Percentiles rank a stretch among this genome's conserved stretches.
phyloP scores from a whole-genome alignment of 2,113 vertebrate species.

The Phrynosoma blainvillii region DNA sequence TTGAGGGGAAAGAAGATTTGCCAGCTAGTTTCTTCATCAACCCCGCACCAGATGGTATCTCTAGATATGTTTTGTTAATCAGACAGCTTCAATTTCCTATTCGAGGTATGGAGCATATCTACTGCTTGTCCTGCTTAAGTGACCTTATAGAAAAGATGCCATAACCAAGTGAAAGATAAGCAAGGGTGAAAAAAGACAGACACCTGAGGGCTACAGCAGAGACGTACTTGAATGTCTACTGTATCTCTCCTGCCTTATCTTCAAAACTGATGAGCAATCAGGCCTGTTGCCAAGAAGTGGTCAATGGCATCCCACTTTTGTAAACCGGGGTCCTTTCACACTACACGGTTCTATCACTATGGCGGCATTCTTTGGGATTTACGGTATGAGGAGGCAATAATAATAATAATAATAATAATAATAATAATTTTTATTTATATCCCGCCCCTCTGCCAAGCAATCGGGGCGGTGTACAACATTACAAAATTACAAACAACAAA shows the following conservation, averaged over 20 bases:
- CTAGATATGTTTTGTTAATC: slow-evolving; percentile 27
- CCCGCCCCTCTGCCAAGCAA: too few relatives aligned
- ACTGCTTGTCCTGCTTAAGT: background rate
- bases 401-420: too few relatives aligned
- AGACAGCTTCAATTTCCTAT: background rate
- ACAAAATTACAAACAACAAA: too few relatives aligned
- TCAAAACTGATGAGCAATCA: background rate
- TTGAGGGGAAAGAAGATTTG: background rate
- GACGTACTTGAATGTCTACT: background rate
- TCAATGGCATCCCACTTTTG: background rate
- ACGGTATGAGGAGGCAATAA: too few relatives aligned
- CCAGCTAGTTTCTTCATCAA: slow-evolving; percentile 21
- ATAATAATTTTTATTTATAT: too few relatives aligned
- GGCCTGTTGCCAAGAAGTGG: background rate
- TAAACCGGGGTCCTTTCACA: background rate
- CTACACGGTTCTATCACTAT: too few relatives aligned
- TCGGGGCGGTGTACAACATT: too few relatives aligned
- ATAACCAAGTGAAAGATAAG: background rate
- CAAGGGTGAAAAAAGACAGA: background rate
- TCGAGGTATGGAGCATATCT: background rate
- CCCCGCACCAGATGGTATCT: slow-evolving; percentile 4
- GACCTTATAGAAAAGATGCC: background rate
- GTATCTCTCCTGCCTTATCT: background rate
- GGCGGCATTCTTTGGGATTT: too few relatives aligned
- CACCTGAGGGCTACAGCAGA: background rate